phyloP scores from a whole-genome alignment of 2,888 invertebrate species.

The Mimumesa dahlbomi region DNA sequence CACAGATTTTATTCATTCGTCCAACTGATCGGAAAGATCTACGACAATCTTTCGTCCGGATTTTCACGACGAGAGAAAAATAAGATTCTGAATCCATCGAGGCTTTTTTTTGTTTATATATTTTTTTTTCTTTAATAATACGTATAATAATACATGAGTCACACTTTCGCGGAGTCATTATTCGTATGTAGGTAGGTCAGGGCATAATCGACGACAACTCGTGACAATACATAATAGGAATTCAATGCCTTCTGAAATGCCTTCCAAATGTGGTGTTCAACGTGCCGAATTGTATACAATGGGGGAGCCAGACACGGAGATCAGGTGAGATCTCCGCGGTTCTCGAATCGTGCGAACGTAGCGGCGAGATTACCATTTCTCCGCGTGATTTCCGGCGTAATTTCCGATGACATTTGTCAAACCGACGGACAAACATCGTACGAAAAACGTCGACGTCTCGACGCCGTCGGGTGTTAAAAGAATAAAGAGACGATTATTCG shows the following conservation, averaged over 20 bases:
- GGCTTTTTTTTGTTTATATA: background rate
- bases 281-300: slow-evolving; percentile 70
- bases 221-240: slow-evolving; percentile 75
- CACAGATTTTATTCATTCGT: slow-evolving; percentile 1
- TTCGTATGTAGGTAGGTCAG: slow-evolving; percentile 61
- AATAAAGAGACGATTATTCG: background rate
- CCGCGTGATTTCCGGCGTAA: slow-evolving; percentile 32
- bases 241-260: slow-evolving; percentile 78
- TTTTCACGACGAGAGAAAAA: background rate
- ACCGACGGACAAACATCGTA: too few relatives aligned
- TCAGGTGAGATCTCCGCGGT: slow-evolving; percentile 33
- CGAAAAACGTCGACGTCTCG: too few relatives aligned
- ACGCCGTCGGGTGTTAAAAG: too few relatives aligned
- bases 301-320: slow-evolving; percentile 40
- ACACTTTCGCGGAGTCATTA: slow-evolving; percentile 37
- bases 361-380: slow-evolving; percentile 40
- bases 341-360: slow-evolving; percentile 20
- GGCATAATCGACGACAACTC: slow-evolving; percentile 68
- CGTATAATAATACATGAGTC: slow-evolving; percentile 36
- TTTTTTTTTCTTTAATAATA: too few relatives aligned
- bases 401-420: slow-evolving; percentile 38
- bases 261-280: slow-evolving; percentile 76
- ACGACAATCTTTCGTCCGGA: background rate
- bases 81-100: slow-evolving; percentile 2
- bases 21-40: slow-evolving; percentile 3